Percentiles rank a stretch among this genome's conserved stretches.
Evolutionary conservation across 2,797 vertebrate species (phyloP).

Genomic region (Poeciliopsis gracilis): DNA sequence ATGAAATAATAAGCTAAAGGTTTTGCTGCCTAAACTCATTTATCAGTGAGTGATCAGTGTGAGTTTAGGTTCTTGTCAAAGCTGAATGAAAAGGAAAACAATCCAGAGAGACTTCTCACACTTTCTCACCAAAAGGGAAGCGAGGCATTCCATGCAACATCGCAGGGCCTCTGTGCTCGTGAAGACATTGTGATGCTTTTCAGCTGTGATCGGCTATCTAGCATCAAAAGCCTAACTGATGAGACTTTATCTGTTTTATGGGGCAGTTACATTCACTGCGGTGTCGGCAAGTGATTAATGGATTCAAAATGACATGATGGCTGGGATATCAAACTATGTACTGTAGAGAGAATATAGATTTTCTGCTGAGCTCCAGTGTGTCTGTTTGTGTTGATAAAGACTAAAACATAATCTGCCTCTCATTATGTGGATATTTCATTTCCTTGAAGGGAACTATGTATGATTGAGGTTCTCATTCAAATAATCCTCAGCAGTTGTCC

Average conservation of each 20-base stretch:
- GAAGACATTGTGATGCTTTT: slow-evolving; percentile 53
- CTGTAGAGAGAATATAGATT: slow-evolving; percentile 70
- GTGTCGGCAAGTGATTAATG: slow-evolving; percentile 75
- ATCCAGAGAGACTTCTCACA: slow-evolving; percentile 30
- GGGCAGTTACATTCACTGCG: slow-evolving; percentile 55
- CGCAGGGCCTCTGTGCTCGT: slow-evolving; percentile 40
- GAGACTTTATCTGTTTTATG: slow-evolving; percentile 62
- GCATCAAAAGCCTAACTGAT: slow-evolving; percentile 63
- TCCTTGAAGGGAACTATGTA: slow-evolving; percentile 48
- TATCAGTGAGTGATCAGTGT: slow-evolving; percentile 4
- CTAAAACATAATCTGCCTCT: slow-evolving; percentile 70
- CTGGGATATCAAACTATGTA: slow-evolving; percentile 71
- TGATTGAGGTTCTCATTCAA: slow-evolving; percentile 53
- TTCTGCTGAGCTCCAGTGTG: slow-evolving; percentile 58
- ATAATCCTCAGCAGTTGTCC: slow-evolving; percentile 66
- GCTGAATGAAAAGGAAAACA: slow-evolving; percentile 20
- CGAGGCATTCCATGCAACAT: slow-evolving; percentile 34
- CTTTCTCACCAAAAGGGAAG: slow-evolving; percentile 38
- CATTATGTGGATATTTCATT: slow-evolving; percentile 67
- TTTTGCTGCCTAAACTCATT: neutral
- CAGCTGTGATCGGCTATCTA: slow-evolving; percentile 65
- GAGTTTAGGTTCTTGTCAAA: slow-evolving; percentile 32
- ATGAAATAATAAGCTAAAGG: neutral
- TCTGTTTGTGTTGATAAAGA: slow-evolving; percentile 76
- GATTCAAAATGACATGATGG: slow-evolving; percentile 71